Evolutionary conservation across 1,140 invertebrate species (phyloP).

Genomic region (Hyles vespertilio): DNA sequence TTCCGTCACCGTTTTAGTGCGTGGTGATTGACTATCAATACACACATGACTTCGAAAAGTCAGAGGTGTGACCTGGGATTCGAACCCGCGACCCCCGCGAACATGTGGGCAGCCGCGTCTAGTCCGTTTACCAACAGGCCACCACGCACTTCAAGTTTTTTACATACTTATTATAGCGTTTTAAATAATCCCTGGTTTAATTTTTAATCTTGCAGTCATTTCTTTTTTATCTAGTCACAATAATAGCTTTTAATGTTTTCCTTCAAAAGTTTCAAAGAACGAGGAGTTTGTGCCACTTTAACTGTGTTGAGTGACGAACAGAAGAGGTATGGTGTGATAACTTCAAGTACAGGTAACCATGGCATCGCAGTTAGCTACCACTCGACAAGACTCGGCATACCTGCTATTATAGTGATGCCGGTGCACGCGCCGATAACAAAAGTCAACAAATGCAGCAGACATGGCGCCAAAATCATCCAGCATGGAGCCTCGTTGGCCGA

Average conservation of each 20-base stretch:
- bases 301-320: constrained; percentile 82
- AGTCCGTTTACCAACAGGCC: too few species aligned
- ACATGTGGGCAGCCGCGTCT: too few species aligned
- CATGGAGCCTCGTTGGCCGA: constrained; percentile 87
- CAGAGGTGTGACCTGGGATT: too few species aligned
- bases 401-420: constrained; percentile 94
- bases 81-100: too few species aligned
- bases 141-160: too few species aligned
- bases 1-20: too few species aligned
- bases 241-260: not conserved
- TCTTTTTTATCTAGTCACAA: not conserved
- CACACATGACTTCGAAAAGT: too few species aligned
- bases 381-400: constrained; percentile 84
- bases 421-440: constrained; percentile 90
- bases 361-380: constrained; percentile 89
- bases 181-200: too few species aligned
- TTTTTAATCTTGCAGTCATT: not conserved
- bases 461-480: constrained; percentile 88
- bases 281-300: constrained; percentile 89
- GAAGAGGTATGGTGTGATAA: constrained; percentile 86
- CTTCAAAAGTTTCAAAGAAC: constrained; percentile 88
- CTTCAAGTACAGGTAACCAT: constrained; percentile 93
- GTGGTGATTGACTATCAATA: too few species aligned
- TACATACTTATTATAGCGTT: too few species aligned
- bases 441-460: constrained; percentile 85